Conservation (phyloP, 2,797 vertebrate species). For the Sylvia borin region DNA sequence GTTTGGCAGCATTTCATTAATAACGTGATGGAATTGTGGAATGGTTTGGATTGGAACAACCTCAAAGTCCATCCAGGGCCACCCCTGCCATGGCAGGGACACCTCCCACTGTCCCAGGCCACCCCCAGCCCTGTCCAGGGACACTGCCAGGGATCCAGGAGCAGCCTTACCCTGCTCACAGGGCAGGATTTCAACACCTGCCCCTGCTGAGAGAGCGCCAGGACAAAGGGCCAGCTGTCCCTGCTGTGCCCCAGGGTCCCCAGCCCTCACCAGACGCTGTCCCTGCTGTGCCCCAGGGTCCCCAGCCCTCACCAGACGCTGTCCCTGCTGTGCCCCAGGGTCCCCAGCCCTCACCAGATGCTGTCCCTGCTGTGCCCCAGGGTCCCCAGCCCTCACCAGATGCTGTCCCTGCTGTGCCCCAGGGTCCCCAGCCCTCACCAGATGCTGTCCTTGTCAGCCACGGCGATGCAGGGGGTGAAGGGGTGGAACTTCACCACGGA, state of each 20-base stretch:
- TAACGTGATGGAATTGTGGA: rapidly evolving
- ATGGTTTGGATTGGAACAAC: neutral
- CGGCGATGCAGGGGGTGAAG: conserved; percentile 93
- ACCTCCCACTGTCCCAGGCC: neutral
- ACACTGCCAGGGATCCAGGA: neutral
- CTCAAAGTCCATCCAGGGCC: neutral
- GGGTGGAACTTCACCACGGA: conserved; percentile 98
- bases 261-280: conserved; percentile 80
- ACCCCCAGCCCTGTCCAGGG: rapidly evolving
- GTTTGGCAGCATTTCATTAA: neutral
- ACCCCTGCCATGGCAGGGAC: neutral
- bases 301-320: conserved; percentile 87
- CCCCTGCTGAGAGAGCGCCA: neutral
- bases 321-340: conserved; percentile 62
- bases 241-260: neutral
- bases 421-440: neutral
- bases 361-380: conserved; percentile 73
- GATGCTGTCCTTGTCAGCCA: conserved; percentile 88
- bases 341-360: neutral
- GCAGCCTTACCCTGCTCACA: neutral
- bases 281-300: neutral
- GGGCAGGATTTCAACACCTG: neutral
- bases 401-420: neutral
- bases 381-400: neutral
- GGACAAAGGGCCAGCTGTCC: neutral